Conservation (phyloP, 2,113 vertebrate genomes). For the Dunckerocampus dactyliophorus region DNA sequence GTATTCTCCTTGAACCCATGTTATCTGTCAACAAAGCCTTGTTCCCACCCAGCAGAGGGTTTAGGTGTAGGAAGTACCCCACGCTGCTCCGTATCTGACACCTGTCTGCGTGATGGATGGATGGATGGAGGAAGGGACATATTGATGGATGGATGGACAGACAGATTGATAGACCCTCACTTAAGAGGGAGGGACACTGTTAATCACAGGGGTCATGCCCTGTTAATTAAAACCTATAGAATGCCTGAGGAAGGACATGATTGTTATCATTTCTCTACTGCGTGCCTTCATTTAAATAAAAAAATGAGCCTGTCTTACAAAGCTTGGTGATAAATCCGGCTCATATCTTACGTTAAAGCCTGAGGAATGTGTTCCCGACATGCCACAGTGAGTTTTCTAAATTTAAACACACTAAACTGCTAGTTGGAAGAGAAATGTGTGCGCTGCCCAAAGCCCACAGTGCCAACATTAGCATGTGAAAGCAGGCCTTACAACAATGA, state of each 20-base stretch:
- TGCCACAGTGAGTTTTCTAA: not conserved
- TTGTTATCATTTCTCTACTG: constrained; percentile 29
- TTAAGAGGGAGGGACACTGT: constrained; percentile 42
- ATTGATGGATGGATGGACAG: constrained; percentile 46
- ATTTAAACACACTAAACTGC: constrained; percentile 46
- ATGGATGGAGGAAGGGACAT: constrained; percentile 24
- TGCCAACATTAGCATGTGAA: constrained; percentile 66
- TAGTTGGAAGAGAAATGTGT: constrained; percentile 30
- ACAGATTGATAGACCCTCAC: constrained; percentile 56
- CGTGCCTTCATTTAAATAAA: constrained; percentile 9
- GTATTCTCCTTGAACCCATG: constrained; percentile 60
- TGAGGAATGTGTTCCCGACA: constrained; percentile 2
- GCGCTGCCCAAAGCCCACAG: constrained; percentile 43
- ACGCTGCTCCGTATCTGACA: constrained; percentile 51
- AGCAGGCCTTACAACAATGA: constrained; percentile 55
- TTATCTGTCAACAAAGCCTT: constrained; percentile 63
- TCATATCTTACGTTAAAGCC: constrained; percentile 1
- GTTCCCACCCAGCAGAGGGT: constrained; percentile 50
- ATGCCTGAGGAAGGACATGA: constrained; percentile 16
- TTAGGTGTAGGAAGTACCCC: constrained; percentile 60
- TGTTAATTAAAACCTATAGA: constrained; percentile 52
- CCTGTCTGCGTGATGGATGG: constrained; percentile 63
- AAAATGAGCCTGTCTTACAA: not conserved
- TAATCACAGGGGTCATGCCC: constrained; percentile 58
- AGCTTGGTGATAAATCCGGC: not conserved